These are phyloP conservation scores for Cyclophora albipunctata DNA, from an alignment of 2,888 invertebrate genomes.

Conservation along the genomic window DNA sequence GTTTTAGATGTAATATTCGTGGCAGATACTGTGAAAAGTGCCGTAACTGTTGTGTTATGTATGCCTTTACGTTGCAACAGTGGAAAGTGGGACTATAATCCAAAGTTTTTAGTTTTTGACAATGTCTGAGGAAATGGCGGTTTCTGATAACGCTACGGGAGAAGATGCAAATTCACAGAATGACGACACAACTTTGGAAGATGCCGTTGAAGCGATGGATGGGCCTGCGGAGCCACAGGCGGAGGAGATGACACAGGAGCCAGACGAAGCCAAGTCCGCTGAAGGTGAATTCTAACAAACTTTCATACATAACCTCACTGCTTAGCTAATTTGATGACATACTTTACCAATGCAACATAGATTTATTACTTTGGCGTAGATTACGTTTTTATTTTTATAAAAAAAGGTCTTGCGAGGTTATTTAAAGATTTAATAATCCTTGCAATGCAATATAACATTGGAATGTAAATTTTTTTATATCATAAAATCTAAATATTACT, in stretches of 20 bases:
- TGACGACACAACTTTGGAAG: constrained; percentile 36
- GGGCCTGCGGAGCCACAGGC: constrained; percentile 21
- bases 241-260: constrained; percentile 26
- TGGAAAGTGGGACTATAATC: constrained; percentile 30
- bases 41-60: constrained; percentile 61
- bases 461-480: too few species aligned
- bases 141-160: constrained; percentile 57
- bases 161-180: constrained; percentile 45
- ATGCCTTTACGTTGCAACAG: constrained; percentile 53
- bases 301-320: constrained; percentile 51
- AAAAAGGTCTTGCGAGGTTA: too few species aligned
- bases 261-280: constrained; percentile 25
- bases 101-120: constrained; percentile 55
- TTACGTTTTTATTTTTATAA: too few species aligned
- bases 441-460: too few species aligned
- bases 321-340: constrained; percentile 44
- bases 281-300: constrained; percentile 37
- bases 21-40: constrained; percentile 43
- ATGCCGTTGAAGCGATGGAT: constrained; percentile 10
- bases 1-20: constrained; percentile 49
- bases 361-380: too few species aligned
- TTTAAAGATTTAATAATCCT: too few species aligned
- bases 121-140: constrained; percentile 72
- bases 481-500: too few species aligned
- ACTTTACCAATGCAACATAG: constrained; percentile 17